Percentiles rank a stretch among this genome's conserved stretches.
Conservation (phyloP, 1,140 invertebrate genomes). For the Oedothorax gibbosus region DNA sequence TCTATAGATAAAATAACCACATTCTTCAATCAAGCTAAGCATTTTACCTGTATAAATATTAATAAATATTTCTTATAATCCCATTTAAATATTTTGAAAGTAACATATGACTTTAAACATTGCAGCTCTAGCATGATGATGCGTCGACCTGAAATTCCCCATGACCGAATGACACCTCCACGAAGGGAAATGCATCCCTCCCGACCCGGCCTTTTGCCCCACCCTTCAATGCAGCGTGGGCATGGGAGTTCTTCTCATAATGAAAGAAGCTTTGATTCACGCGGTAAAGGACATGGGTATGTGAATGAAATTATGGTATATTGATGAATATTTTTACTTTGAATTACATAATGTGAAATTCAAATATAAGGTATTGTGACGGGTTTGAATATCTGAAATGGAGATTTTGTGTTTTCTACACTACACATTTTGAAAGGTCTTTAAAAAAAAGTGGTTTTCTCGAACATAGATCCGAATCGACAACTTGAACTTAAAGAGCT, state of each 20-base stretch:
- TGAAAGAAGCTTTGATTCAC: slow-evolving; percentile 1
- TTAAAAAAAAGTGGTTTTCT: background rate
- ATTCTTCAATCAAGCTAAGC: background rate
- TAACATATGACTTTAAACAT: slow-evolving; percentile 5
- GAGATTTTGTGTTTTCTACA: background rate
- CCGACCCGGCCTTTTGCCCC: background rate
- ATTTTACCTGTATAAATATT: background rate
- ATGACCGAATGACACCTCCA: background rate
- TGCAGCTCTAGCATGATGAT: slow-evolving; percentile 6
- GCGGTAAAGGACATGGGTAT: background rate
- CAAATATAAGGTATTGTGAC: background rate
- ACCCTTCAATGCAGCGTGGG: background rate
- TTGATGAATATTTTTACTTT: background rate
- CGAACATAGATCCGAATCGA: background rate
- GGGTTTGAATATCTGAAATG: background rate
- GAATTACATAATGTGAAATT: background rate
- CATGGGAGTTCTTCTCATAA: background rate
- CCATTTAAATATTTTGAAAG: background rate
- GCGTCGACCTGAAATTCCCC: background rate
- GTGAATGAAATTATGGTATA: background rate
- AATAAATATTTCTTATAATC: background rate
- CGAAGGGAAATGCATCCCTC: background rate
- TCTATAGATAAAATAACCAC: no score
- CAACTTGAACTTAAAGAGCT: background rate
- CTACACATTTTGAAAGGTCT: background rate